These are phyloP conservation scores for Acestrorhynchus altus DNA, from an alignment of 2,797 vertebrate genomes.

Conservation along the genomic window DNA sequence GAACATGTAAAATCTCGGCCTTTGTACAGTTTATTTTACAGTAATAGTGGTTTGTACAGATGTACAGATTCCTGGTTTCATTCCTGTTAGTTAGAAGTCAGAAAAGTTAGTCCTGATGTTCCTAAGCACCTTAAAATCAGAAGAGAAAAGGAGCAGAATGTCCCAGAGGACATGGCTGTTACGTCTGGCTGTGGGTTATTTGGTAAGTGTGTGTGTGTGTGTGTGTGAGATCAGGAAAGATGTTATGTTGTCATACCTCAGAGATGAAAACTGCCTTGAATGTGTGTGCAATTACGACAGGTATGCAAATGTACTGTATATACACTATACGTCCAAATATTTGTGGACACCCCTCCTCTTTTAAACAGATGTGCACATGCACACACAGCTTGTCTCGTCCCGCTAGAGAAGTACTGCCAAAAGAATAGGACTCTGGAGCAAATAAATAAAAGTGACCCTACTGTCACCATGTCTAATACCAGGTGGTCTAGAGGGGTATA, in stretches of 20 bases:
- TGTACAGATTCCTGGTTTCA: conserved; percentile 54
- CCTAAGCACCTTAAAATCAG: conserved; percentile 55
- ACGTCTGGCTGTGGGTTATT: conserved; percentile 34
- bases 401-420: too few species aligned
- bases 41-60: conserved; percentile 47
- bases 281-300: background rate
- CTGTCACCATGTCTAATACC: too few species aligned
- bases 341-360: too few species aligned
- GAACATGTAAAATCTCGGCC: conserved; percentile 47
- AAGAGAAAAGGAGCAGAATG: conserved; percentile 33
- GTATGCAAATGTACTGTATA: background rate
- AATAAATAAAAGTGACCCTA: too few species aligned
- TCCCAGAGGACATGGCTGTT: conserved; percentile 46
- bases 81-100: conserved; percentile 44
- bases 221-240: background rate
- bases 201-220: conserved; percentile 12
- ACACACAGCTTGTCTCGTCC: too few species aligned
- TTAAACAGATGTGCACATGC: too few species aligned
- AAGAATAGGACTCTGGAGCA: too few species aligned
- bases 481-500: too few species aligned
- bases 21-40: conserved; percentile 61
- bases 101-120: conserved; percentile 56
- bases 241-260: background rate
- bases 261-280: background rate
- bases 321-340: too few species aligned